Conservation (phyloP, 2,888 invertebrate species). For the Pristionchus mayeri region DNA sequence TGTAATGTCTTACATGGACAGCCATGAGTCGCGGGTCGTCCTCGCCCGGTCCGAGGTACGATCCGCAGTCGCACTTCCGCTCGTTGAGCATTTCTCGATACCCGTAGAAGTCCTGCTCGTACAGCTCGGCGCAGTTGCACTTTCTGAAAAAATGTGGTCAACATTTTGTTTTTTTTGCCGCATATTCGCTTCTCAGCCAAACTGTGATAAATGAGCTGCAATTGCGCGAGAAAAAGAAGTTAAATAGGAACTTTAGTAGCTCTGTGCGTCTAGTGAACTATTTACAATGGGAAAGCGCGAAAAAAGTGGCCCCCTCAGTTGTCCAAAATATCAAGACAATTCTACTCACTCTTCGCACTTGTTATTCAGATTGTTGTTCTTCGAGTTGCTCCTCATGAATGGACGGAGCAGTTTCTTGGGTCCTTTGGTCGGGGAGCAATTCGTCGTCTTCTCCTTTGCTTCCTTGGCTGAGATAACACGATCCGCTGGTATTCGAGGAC, state of each 20-base stretch:
- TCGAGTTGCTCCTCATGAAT: conserved; percentile 28
- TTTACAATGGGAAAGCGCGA: too few relatives aligned
- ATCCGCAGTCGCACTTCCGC: conserved; percentile 39
- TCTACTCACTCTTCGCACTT: conserved; percentile 6
- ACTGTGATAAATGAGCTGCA: too few relatives aligned
- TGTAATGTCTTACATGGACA: background rate
- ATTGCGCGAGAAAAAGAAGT: too few relatives aligned
- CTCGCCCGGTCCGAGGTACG: conserved; percentile 12
- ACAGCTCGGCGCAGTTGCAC: conserved; percentile 42
- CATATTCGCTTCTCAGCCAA: background rate
- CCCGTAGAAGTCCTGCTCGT: conserved; percentile 48
- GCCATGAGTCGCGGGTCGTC: conserved; percentile 37
- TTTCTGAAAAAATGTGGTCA: too few relatives aligned
- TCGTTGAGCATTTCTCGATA: conserved; percentile 15
- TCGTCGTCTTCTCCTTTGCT: conserved; percentile 25
- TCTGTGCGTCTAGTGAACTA: too few relatives aligned
- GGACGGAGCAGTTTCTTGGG: conserved; percentile 37
- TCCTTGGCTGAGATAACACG: background rate
- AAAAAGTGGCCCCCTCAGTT: too few relatives aligned
- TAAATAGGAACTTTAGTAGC: too few relatives aligned
- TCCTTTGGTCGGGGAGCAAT: conserved; percentile 36
- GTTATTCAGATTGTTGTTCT: background rate
- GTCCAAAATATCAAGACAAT: too few relatives aligned
- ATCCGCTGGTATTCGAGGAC: background rate
- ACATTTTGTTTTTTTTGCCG: background rate